Conservation (phyloP, 1,140 invertebrate species). For the Scaptomyza montana region DNA sequence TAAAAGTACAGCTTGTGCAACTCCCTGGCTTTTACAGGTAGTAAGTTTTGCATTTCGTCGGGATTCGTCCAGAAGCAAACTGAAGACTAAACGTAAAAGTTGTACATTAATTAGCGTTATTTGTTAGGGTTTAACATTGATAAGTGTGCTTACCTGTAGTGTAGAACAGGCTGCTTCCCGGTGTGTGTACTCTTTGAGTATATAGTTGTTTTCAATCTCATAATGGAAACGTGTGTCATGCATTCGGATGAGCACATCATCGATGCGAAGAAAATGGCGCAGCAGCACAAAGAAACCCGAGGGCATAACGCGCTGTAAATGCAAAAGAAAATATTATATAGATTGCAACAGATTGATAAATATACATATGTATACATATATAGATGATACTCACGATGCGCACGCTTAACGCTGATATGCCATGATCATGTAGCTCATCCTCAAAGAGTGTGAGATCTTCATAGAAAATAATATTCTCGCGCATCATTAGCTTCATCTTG, state of each 20-base stretch:
- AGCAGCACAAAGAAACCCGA: constrained; percentile 95
- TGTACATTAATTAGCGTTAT: background rate
- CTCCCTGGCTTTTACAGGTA: constrained; percentile 84
- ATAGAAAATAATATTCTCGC: constrained; percentile 97
- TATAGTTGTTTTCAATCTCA: constrained; percentile 89
- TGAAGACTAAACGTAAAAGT: constrained; percentile 76
- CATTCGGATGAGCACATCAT: constrained; percentile 94
- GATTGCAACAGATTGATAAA: background rate
- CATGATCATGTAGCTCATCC: constrained; percentile 99
- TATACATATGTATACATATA: background rate
- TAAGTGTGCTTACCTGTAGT: constrained; percentile 28
- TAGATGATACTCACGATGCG: constrained; percentile 94
- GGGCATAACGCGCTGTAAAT: constrained; percentile 96
- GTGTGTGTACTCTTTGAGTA: constrained; percentile 91
- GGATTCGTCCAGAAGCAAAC: constrained; percentile 85
- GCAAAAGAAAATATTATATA: constrained; percentile 27
- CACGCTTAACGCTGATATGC: constrained; percentile 93
- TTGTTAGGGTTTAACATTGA: background rate
- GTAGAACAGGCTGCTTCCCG: constrained; percentile 87
- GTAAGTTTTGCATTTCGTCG: constrained; percentile 85
- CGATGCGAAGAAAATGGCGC: constrained; percentile 96
- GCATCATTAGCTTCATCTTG: constrained; percentile 94
- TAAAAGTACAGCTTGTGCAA: constrained; percentile 84
- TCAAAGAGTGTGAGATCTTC: constrained; percentile 97
- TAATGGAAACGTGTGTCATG: constrained; percentile 97